Percentiles rank a stretch among this genome's conserved stretches.
Conservation (phyloP, 2,113 vertebrate species). For the Marmota monax region DNA sequence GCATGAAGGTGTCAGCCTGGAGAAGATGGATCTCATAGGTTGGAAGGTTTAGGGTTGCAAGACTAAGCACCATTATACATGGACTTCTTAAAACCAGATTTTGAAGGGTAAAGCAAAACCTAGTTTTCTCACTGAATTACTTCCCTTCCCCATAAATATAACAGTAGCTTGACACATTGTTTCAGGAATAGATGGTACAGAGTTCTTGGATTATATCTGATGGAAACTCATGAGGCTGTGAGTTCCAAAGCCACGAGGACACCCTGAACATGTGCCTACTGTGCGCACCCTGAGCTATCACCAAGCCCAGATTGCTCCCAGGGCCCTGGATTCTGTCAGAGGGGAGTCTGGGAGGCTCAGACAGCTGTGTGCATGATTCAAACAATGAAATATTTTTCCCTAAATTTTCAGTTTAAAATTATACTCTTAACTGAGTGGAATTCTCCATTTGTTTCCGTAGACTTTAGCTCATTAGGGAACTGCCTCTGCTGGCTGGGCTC, state of each 20-base stretch:
- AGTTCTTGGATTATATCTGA: neutral
- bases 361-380: neutral
- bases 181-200: neutral
- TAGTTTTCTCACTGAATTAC: neutral
- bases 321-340: neutral
- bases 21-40: neutral
- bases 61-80: too few relatives aligned
- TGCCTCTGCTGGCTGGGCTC: neutral
- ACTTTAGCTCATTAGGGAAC: neutral
- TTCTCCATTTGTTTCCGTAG: accelerated
- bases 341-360: neutral
- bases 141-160: neutral
- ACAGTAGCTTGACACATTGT: neutral
- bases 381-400: neutral
- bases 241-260: neutral
- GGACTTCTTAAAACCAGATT: neutral
- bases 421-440: neutral
- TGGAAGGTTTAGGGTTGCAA: neutral
- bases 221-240: neutral
- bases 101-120: neutral
- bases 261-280: accelerated
- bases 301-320: neutral
- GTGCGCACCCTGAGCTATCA: accelerated
- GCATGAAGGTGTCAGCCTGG: accelerated
- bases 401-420: neutral